Base-by-base conservation (phyloP, 2,888 invertebrate species). In the Eumerus sabulonum region DNA sequence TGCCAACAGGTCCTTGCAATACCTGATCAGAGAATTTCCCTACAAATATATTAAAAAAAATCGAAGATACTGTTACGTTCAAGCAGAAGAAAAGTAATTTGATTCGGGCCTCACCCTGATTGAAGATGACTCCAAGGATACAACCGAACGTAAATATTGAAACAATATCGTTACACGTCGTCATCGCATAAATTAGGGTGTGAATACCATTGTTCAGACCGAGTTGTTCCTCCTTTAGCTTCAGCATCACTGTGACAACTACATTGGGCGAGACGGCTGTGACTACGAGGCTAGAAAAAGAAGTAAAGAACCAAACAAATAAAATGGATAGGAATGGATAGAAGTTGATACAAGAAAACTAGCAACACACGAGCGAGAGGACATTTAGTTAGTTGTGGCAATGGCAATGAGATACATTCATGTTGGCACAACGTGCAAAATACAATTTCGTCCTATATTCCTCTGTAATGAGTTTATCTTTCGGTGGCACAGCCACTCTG, bases 191-290 rank as follows among this genome's bases (percentile, higher is more conserved):
- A 51, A 95, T 92, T 56, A 95, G 88, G 0, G 94, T 94, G 44
- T 94, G 93, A 36, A 96, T 92, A 19, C 94, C 94, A 86, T 93
- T 93, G 84, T 92, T 92, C 50, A 93, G 90, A 9, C 95, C 95
- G 83, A 89, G 84, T 19, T 87, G 86, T 79, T 89, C 88, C 79
- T 92, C 92, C 84, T 92, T 91, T 16, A 94, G 88, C 68, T 89
- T 87, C 16, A 94, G 89, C 86, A 94, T 90, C 11, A 92, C 91
- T 0, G 94, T 94, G 16, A 94, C 93, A 48, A 94, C 92, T 38
- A 94, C 94, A 73, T 94, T 94, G 0, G 94, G 93, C 0, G 93
- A 93, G 0, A 94, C 93, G 3, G 93, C 94, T 14, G 93, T 92
- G 82, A 93, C 86, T 3, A 92, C 90, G 84, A 92, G 90, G 38